A percentile compares a stretch with the other conserved stretches of the same genome.
These are phyloP conservation scores for Malacosoma neustria DNA, from an alignment of 2,888 invertebrate genomes.

Conservation along the genomic window DNA sequence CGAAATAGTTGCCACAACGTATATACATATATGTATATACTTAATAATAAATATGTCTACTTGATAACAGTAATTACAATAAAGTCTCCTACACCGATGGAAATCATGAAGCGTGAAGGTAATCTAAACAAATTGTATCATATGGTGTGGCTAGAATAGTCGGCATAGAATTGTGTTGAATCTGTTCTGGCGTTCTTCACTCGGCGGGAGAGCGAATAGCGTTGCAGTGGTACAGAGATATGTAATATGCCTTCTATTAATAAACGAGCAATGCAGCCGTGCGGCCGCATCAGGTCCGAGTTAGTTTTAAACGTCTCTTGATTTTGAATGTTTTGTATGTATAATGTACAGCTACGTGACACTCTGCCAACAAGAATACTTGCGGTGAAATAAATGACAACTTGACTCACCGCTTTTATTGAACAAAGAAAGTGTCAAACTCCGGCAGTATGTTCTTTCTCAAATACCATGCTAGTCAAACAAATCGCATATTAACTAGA, in stretches of 20 bases:
- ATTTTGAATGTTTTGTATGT: conserved; percentile 39
- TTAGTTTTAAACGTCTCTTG: conserved; percentile 40
- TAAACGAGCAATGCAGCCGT: conserved; percentile 53
- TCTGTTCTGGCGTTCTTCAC: conserved; percentile 49
- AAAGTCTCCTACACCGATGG: conserved; percentile 18
- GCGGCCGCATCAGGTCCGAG: conserved; percentile 41
- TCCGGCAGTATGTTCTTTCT: too few relatives aligned
- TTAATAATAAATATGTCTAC: too few relatives aligned
- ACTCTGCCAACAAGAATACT: conserved; percentile 6
- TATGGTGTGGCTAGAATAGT: conserved; percentile 15
- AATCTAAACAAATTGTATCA: conserved; percentile 41
- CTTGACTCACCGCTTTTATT: conserved; percentile 1
- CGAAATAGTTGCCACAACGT: too few relatives aligned
- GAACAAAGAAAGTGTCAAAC: background rate
- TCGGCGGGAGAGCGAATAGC: conserved; percentile 58
- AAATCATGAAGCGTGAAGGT: conserved; percentile 25
- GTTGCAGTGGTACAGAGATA: conserved; percentile 54
- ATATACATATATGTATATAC: too few relatives aligned
- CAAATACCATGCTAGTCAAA: too few relatives aligned
- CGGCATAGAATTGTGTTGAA: conserved; percentile 26
- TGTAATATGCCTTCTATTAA: conserved; percentile 67
- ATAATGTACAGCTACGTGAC: conserved; percentile 19
- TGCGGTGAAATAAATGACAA: conserved; percentile 3
- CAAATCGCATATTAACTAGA: too few relatives aligned
- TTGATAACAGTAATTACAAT: too few relatives aligned